phyloP scores from a whole-genome alignment of 2,888 invertebrate species.

The Oegoconia quadripuncta region DNA sequence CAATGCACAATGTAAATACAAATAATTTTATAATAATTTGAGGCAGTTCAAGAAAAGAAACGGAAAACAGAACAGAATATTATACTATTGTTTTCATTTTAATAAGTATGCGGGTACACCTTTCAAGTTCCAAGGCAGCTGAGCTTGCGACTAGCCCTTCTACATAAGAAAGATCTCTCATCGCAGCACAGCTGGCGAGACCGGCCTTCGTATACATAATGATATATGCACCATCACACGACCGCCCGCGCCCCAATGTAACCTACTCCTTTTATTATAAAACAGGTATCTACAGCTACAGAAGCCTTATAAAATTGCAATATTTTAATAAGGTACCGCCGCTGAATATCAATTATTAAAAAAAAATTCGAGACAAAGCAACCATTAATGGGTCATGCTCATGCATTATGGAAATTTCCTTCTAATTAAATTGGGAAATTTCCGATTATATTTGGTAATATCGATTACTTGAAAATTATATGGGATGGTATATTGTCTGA shows the following conservation, averaged over 20 bases:
- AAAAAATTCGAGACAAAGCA: conserved; percentile 35
- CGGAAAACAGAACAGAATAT: too few relatives aligned
- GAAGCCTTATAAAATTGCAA: conserved; percentile 62
- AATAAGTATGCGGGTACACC: too few relatives aligned
- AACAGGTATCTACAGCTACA: conserved; percentile 62
- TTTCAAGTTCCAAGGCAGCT: conserved; percentile 6
- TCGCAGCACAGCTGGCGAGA: conserved; percentile 33
- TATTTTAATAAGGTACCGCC: conserved; percentile 63
- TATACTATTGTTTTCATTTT: too few relatives aligned
- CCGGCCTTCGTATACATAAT: conserved; percentile 38
- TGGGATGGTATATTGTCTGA: conserved; percentile 6
- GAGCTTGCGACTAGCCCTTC: conserved; percentile 1
- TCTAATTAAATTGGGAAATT: conserved; percentile 39
- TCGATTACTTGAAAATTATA: conserved; percentile 35
- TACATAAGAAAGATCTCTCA: conserved; percentile 24
- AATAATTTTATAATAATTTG: too few relatives aligned
- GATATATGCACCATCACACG: conserved; percentile 45
- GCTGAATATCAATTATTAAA: conserved; percentile 60
- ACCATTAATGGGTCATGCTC: conserved; percentile 52
- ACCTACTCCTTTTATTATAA: conserved; percentile 49
- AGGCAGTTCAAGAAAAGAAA: too few relatives aligned
- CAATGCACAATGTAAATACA: too few relatives aligned
- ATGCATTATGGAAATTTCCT: conserved; percentile 50
- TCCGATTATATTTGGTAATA: conserved; percentile 18
- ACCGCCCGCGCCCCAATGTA: conserved; percentile 34